Evolutionary conservation across 2,888 invertebrate species (phyloP).

Genomic region (Augochlorella aurata): DNA sequence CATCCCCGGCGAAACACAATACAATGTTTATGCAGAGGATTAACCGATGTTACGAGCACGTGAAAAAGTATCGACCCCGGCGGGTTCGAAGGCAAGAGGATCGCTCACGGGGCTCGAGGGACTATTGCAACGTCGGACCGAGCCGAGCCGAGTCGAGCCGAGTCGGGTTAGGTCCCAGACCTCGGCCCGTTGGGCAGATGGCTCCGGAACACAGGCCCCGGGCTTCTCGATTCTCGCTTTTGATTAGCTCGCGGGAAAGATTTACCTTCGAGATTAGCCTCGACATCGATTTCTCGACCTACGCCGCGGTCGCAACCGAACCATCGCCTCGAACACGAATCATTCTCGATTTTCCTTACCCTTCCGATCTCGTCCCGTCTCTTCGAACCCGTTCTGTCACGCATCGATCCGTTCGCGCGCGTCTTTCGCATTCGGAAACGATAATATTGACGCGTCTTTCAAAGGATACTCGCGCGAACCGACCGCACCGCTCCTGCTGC

Average conservation of each 20-base stretch:
- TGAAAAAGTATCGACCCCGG: constrained; percentile 68
- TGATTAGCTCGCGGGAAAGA: constrained; percentile 74
- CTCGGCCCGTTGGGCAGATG: constrained; percentile 71
- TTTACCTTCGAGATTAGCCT: constrained; percentile 77
- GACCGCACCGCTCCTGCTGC: not conserved
- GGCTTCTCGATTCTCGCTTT: constrained; percentile 69
- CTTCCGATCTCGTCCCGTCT: not conserved
- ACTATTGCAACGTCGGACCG: no score
- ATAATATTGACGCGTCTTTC: not conserved
- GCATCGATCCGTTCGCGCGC: no score
- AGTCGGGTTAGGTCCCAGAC: not conserved
- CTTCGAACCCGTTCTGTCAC: no score
- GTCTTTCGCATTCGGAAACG: no score
- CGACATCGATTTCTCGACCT: constrained; percentile 63
- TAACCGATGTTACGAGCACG: constrained; percentile 75
- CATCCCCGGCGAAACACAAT: constrained; percentile 80
- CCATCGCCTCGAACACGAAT: no score
- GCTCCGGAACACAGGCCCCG: constrained; percentile 67
- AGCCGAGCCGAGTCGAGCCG: no score
- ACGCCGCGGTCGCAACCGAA: not conserved
- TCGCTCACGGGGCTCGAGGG: no score
- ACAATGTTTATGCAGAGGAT: constrained; percentile 81
- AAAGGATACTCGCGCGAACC: not conserved
- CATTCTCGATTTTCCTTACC: not conserved
- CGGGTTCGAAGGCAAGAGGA: not conserved